Evolutionary conservation across 1,140 invertebrate species (phyloP), one percentile per base, ranked within the genome.

Genomic region (Diabrotica virgifera): DNA sequence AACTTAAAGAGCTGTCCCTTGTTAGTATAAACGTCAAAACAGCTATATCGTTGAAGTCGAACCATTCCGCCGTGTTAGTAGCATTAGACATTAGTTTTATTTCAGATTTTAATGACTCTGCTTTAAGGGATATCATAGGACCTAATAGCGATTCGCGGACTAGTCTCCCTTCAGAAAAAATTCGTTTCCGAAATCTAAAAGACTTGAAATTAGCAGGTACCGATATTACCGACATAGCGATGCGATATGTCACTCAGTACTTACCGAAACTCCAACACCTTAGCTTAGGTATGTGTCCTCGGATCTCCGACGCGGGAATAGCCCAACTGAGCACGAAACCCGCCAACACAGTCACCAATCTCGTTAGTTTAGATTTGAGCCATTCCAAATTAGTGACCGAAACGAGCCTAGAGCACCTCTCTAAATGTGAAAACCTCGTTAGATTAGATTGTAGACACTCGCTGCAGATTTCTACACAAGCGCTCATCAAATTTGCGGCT

Each of bases 271-370:
- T 97, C 52, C 82, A 86, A 24, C 85, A 86, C 53, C 79, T 97
- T 54, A 91, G 95, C 80, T 80, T 96, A 8, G 94, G 91, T 11
- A 91, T 89, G 37, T 96, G 94, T 79, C 87, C 89, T 40, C 84
- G 91, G n/a, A 84, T 97, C 8, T 93, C 92, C 0, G 93, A 96
- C 77, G 90, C 90, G 6, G 94, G 93, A 36, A 89, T 96, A n/a
- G 90, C 92, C 4, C 90, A 93, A 74, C 82, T 97, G 36, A 87
- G 87, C 9, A 85, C 87, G 65, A 80, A 85, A 66, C 84, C 85
- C 64, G 82, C 87, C 60, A 78, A 85, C 65, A 82, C 88, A 35
- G 74, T 87, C 2, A 74, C 77, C 6, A 85, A 83, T 14, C 76
- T 92, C 5, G 79, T 82, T 5, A 83, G 83, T 46, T 77, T 95